Base-by-base conservation (phyloP, 2,113 vertebrate species). In the Rhinogobius similis region DNA sequence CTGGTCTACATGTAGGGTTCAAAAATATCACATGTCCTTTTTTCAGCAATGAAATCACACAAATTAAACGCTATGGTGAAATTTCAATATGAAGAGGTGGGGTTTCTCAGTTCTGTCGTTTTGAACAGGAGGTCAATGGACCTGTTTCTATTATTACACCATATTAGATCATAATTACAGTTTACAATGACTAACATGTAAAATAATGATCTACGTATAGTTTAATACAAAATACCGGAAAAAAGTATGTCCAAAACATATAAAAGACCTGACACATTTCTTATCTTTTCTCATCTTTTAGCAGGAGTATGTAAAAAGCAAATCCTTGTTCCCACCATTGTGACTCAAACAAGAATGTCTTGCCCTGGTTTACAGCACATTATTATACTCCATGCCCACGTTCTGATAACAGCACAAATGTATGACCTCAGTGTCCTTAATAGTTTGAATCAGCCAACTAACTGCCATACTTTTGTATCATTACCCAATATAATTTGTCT, bases 371-470 rank as follows among this genome's bases (percentile, higher is more conserved):
- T 61, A 61, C 58, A n/a, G 58, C 29, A 38, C 29, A 16, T 27
- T 29, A 58, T 27, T 29, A 58, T 27, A 29, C 26, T 21, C n/a
- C 26, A 29, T 21, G 29, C 29, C 29, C 58, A 61, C 58, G 29
- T 61, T 36, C 58, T 61, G 58, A 61, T 61, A 61, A 61, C 58
- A 36, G 29, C 29, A 36, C 29, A 61, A 61, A 61, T 61, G 58
- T 38, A 61, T 61, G 58, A 61, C 29, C 58, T 61, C 29, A 61
- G 18, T 61, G 29, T 36, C 58, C 29, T 36, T 61, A 61, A 61
- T 61, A 11, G 58, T 20, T 36, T 8, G 8, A 61, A 59, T 59
- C 29, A 36, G 56, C 27, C 26, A 20, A 18, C 56, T 59, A 61
- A 61, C 20, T 38, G 58, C 29, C 29, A 61, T 61, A n/a, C 58